Base-by-base conservation (phyloP, 2,113 vertebrate genomes). In the Callipepla californica region DNA sequence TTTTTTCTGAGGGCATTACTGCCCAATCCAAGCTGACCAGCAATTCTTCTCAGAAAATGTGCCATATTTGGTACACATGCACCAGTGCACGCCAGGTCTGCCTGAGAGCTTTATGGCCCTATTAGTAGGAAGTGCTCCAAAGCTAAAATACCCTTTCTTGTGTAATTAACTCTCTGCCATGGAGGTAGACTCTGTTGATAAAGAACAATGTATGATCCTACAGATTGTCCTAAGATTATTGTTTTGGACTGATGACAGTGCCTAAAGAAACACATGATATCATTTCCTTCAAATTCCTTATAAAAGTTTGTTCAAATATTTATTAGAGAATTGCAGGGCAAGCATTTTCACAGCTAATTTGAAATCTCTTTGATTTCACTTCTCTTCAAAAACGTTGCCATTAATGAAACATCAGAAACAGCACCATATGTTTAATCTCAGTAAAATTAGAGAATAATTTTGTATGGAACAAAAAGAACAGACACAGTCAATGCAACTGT, bases 331-430 rank as follows among this genome's bases (percentile, higher is more conserved):
- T 58, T 32, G 4, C 58, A 53, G 23, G 67, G 70, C 30, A 74
- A 89, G 75, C 14, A 32, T 92, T 93, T 96, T 93, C 68, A 91
- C 62, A 93, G 75, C 42, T 89, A 94, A 87, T 95, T 93, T 87
- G 67, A 94, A 89, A 80, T 74, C 11, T 68, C 62, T 94, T 84
- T 82, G 55, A 87, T 91, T 94, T 93, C 18, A 86, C 7, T 66
- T 80, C 30, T 70, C n/a, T 85, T 79, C 6, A 91, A 55, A 92
- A 89, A 85, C 67, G 58, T 80, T 87, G 28, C 63, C 80, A 78
- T 87, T 89, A 92, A 76, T 91, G 66, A 85, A 50, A 80, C 19
- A 82, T 45, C 74, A 92, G 69, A 91, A 94, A 59, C 30, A 76
- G 19, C 38, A 82, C 66, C 72, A 85, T 82, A 79, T 85, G 55